Conservation (phyloP, 2,113 vertebrate species). For the Atlantisia rogersi region DNA sequence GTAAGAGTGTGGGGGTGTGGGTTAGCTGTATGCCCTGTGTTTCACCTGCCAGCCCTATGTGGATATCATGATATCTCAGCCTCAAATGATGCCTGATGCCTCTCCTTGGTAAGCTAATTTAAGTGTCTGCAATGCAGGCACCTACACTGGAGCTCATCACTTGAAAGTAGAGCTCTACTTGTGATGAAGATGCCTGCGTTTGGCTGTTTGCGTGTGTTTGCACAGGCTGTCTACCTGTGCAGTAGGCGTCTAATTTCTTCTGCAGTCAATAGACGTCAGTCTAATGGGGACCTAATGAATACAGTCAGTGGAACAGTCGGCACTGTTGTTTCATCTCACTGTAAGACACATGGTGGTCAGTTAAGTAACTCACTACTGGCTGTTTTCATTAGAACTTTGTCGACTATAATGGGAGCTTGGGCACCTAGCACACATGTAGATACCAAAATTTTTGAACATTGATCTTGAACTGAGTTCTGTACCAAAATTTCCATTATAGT, state of each 20-base stretch:
- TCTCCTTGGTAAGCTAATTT: background rate
- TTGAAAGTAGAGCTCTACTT: background rate
- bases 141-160: background rate
- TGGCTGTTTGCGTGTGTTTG: background rate
- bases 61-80: background rate
- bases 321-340: background rate
- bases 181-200: background rate
- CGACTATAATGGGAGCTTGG: background rate
- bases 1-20: background rate
- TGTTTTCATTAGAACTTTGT: background rate
- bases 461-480: background rate
- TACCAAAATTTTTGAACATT: background rate
- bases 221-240: background rate
- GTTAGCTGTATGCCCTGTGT: background rate
- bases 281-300: background rate
- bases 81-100: background rate
- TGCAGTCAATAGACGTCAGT: background rate
- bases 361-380: background rate
- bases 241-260: background rate
- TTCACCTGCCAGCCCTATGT: background rate
- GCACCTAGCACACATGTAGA: background rate
- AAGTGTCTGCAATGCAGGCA: background rate
- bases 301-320: background rate
- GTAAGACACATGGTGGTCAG: background rate
- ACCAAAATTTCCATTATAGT: background rate